These are phyloP conservation scores for Drymonia ruficornis DNA, from an alignment of 2,888 invertebrate genomes.

Conservation along the genomic window DNA sequence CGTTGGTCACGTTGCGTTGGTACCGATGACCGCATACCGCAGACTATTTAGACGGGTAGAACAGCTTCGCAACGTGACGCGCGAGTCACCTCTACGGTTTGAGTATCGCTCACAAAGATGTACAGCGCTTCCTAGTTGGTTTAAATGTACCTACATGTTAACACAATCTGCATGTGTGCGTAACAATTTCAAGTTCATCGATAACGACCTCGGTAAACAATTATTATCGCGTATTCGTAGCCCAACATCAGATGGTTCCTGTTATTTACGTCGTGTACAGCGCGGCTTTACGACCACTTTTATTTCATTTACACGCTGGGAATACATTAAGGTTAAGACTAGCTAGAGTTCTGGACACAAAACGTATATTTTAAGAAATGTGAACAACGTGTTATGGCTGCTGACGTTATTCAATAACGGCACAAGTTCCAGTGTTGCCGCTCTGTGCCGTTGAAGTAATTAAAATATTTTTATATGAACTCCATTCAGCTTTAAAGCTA, in stretches of 20 bases:
- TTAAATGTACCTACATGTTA: constrained; percentile 58
- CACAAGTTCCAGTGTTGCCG: too few species aligned
- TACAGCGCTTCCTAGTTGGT: constrained; percentile 64
- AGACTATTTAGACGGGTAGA: constrained; percentile 22
- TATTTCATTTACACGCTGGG: neutral
- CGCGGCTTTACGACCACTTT: neutral
- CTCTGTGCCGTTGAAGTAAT: too few species aligned
- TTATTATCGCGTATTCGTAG: constrained; percentile 57
- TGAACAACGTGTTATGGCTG: too few species aligned
- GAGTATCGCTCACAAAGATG: constrained; percentile 48
- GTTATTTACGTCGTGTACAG: constrained; percentile 8
- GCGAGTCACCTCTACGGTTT: constrained; percentile 47
- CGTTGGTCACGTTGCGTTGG: constrained; percentile 37
- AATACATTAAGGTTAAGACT: neutral
- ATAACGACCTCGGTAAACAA: constrained; percentile 64
- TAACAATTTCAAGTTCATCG: constrained; percentile 72
- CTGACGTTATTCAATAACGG: too few species aligned
- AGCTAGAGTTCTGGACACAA: too few species aligned
- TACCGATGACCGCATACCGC: constrained; percentile 37
- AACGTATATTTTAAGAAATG: too few species aligned
- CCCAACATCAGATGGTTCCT: constrained; percentile 48
- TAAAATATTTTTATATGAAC: too few species aligned
- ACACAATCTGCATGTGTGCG: constrained; percentile 61
- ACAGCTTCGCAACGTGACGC: constrained; percentile 48
- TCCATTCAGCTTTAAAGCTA: too few species aligned